These are phyloP conservation scores for Eupithecia abbreviata DNA, from an alignment of 2,888 invertebrate genomes.

Conservation along the genomic window DNA sequence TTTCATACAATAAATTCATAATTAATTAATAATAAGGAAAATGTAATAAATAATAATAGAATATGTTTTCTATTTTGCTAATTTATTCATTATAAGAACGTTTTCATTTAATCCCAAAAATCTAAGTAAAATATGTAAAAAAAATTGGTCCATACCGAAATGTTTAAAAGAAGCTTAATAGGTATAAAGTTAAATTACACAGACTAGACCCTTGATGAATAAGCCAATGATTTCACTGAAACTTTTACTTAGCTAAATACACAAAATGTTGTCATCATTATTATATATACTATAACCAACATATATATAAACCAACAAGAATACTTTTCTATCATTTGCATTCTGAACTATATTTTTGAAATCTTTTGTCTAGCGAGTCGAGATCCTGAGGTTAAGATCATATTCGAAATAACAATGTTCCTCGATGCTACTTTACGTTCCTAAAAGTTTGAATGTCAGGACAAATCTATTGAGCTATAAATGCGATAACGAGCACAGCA, in stretches of 20 bases:
- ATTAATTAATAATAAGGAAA: no score
- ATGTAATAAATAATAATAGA: no score
- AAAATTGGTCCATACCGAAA: neutral
- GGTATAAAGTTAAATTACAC: neutral
- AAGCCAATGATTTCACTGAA: neutral
- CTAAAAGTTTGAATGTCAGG: slow-evolving; percentile 8
- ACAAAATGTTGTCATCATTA: neutral
- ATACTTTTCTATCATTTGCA: neutral
- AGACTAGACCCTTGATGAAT: neutral
- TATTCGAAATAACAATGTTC: neutral
- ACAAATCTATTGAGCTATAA: slow-evolving; percentile 28
- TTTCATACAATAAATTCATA: no score
- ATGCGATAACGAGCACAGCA: slow-evolving; percentile 42
- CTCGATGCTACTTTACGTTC: slow-evolving; percentile 2
- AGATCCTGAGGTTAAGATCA: neutral
- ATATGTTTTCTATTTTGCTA: no score
- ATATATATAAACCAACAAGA: neutral
- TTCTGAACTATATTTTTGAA: neutral
- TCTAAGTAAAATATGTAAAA: no score
- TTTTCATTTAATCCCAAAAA: no score
- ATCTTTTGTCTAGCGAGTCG: neutral
- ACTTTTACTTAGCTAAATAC: neutral
- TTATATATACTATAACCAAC: no score
- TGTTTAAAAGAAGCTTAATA: neutral
- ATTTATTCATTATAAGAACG: no score